These are phyloP conservation scores for Sturmia bella DNA, from an alignment of 2,888 invertebrate species.

Conservation along the genomic window DNA sequence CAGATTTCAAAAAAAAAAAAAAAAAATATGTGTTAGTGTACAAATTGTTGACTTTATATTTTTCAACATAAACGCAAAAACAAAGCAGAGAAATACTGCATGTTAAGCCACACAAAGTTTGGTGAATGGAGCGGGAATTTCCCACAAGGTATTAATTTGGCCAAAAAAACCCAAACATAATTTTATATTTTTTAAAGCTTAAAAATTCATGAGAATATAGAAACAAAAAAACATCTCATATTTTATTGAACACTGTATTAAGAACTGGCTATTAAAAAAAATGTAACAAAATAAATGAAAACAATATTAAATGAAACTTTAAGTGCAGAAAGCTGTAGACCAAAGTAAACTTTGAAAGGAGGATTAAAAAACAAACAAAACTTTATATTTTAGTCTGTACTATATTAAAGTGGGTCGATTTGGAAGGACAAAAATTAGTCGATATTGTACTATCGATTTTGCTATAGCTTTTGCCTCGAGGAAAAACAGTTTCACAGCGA, in stretches of 20 bases:
- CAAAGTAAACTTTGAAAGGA: slow-evolving; percentile 4
- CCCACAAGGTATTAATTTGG: slow-evolving; percentile 53
- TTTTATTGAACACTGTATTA: slow-evolving; percentile 1
- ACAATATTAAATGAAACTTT: slow-evolving; percentile 15
- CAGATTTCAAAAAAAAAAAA: slow-evolving; percentile 18
- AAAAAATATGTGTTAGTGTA: slow-evolving; percentile 57
- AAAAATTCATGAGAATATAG: slow-evolving; percentile 9
- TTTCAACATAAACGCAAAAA: neutral
- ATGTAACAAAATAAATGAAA: slow-evolving; percentile 33
- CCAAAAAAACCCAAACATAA: slow-evolving; percentile 22
- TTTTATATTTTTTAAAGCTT: slow-evolving; percentile 9
- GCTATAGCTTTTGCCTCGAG: too few relatives aligned
- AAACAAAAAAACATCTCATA: slow-evolving; percentile 15
- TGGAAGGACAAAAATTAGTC: too few relatives aligned
- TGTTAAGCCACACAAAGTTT: slow-evolving; percentile 8
- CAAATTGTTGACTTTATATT: slow-evolving; percentile 10
- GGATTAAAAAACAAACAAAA: slow-evolving; percentile 21
- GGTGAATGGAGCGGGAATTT: slow-evolving; percentile 39
- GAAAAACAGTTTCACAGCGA: too few relatives aligned
- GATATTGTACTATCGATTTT: too few relatives aligned
- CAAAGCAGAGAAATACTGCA: neutral
- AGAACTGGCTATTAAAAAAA: too few relatives aligned
- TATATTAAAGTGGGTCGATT: too few relatives aligned
- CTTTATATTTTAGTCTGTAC: neutral
- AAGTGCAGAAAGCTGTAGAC: slow-evolving; percentile 22